Base-by-base conservation (phyloP, 2,888 invertebrate genomes). In the Stenchaetothrips biformis region DNA sequence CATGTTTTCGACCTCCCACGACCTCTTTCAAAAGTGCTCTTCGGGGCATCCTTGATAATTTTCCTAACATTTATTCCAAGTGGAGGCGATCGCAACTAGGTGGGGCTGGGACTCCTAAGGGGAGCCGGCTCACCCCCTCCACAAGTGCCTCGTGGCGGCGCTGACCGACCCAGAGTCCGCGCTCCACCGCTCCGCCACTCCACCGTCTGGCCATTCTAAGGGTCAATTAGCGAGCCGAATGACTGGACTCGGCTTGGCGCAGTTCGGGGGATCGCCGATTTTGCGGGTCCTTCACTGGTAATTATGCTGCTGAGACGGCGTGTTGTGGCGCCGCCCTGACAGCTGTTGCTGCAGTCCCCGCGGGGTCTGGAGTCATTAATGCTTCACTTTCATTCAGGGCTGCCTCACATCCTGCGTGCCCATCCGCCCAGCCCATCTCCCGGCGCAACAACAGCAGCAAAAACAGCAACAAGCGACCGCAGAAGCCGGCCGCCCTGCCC, bases 221-320 rank as follows among this genome's bases (percentile, higher is more conserved):
- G 67, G 67, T 67, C 67, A 67, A 67, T 67, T 67, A 67, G 67
- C 67, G 67, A 7, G 21, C 67, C 18, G 67, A 67, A 67, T 67
- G 67, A 67, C 59, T 16, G 59, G 59, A 18, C 16, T 59, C 59
- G 59, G 18, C 59, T 18, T 18, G 16, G 4, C 13, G 59, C 59
- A 9, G 59, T 13, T 59, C 37, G 37, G 37, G 37, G 37, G 37
- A 37, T 67, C 67, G 67, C 67, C 67, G 67, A 67, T 67, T 67
- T 67, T 9, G 67, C 67, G 18, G 59, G 59, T 59, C 59, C 59
- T 59, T 13, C 59, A 59, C 59, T 59, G 18, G 4, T 59, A 59
- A 59, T 59, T 59, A 59, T 16, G 59, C 59, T 6, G 59, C 67
- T n/a, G 67, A 7, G 67, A 37, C 37, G 37, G 18, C 62, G 62